phyloP scores from a whole-genome alignment of 2,113 vertebrate species.

The Machaerirhynchus nigripectus region DNA sequence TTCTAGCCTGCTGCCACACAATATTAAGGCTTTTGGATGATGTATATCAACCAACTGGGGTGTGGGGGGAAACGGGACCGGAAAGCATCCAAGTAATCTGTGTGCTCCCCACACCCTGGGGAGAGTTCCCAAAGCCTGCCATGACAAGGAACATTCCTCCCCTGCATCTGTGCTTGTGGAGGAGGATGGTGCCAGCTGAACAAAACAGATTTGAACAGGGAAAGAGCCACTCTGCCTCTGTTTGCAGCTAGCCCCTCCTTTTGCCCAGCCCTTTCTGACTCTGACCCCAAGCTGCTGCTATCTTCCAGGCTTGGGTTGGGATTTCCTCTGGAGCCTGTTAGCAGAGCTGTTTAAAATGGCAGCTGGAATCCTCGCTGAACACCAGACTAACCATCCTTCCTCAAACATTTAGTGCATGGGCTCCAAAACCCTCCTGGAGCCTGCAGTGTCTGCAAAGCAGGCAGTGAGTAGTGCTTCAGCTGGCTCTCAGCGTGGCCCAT shows the following conservation, averaged over 20 bases:
- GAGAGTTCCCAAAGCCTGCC: neutral
- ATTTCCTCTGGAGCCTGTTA: neutral
- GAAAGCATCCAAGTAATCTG: constrained; percentile 1
- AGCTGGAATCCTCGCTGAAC: neutral
- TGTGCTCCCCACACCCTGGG: neutral
- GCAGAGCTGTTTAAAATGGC: neutral
- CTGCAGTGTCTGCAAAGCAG: neutral
- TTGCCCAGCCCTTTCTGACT: neutral
- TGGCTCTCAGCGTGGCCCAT: neutral
- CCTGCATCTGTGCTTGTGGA: neutral
- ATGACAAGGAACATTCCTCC: neutral
- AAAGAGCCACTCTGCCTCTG: neutral
- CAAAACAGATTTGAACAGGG: neutral
- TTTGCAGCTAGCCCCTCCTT: neutral
- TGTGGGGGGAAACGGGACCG: accelerated
- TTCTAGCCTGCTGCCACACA: neutral
- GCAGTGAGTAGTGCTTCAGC: neutral
- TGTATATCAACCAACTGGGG: neutral
- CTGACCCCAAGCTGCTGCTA: neutral
- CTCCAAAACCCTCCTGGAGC: neutral
- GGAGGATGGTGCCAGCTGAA: neutral
- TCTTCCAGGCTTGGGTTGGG: neutral
- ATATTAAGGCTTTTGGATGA: neutral
- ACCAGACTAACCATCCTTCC: neutral
- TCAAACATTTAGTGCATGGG: neutral